A percentile compares a stretch with the other conserved stretches of the same genome.
These are phyloP conservation scores for Sander lucioperca DNA, from an alignment of 2,113 vertebrate genomes.

Conservation along the genomic window DNA sequence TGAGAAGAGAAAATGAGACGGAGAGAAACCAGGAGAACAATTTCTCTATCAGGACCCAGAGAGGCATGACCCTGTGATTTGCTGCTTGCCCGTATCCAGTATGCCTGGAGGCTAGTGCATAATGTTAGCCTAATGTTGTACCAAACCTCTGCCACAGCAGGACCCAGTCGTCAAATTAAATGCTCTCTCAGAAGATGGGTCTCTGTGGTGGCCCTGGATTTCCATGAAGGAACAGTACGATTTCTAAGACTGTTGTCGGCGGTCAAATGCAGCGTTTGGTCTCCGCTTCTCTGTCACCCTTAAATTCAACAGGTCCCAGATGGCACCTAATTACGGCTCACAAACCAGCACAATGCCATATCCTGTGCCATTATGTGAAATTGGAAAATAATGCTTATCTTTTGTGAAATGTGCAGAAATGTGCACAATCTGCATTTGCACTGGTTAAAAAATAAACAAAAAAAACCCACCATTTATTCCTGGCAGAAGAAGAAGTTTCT, in stretches of 20 bases:
- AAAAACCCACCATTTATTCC: neutral
- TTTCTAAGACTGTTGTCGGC: conserved; percentile 18
- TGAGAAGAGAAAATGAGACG: conserved; percentile 58
- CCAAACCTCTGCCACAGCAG: conserved; percentile 47
- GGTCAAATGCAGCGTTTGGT: conserved; percentile 38
- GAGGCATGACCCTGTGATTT: conserved; percentile 48
- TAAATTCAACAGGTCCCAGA: conserved; percentile 6
- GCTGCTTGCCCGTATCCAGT: conserved; percentile 14
- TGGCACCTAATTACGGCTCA: neutral
- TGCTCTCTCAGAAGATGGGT: conserved; percentile 27
- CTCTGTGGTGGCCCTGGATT: conserved; percentile 13
- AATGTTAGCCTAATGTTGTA: conserved; percentile 49
- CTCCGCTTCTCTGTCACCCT: conserved; percentile 13
- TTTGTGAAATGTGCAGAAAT: conserved; percentile 19
- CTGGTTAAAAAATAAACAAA: neutral
- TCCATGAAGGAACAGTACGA: conserved; percentile 7
- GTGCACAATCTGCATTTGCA: neutral
- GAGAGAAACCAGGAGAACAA: conserved; percentile 40
- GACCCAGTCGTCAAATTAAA: conserved; percentile 49
- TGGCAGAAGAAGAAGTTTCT: conserved; percentile 9
- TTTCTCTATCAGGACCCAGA: conserved; percentile 60
- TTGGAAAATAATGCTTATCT: conserved; percentile 2
- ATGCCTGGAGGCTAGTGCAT: conserved; percentile 46
- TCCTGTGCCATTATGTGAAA: neutral
- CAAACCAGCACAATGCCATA: conserved; percentile 2